phyloP scores from a whole-genome alignment of 2,888 invertebrate species.

The Shargacucullia verbasci region DNA sequence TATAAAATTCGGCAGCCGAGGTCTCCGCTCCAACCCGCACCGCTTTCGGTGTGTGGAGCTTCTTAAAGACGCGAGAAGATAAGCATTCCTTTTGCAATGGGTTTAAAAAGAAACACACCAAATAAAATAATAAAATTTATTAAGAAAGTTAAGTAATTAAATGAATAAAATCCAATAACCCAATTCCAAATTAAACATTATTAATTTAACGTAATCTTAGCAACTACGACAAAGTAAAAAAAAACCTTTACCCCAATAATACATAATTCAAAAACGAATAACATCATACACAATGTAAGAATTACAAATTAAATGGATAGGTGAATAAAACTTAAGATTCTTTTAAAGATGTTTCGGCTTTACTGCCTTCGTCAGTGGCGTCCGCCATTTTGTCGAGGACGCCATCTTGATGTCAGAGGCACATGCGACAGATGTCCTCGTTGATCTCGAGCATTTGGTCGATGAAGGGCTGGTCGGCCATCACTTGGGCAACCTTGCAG shows the following conservation, averaged over 20 bases:
- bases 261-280: constrained; percentile 50
- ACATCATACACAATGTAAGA: constrained; percentile 40
- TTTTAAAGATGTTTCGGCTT: constrained; percentile 36
- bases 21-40: too few species aligned
- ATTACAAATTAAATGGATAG: constrained; percentile 59
- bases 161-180: constrained; percentile 47
- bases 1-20: too few species aligned
- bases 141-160: constrained; percentile 45
- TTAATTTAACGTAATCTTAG: constrained; percentile 41
- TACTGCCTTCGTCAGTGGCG: constrained; percentile 42
- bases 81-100: not conserved
- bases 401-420: constrained; percentile 86
- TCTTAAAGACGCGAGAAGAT: not conserved
- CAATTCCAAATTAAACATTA: constrained; percentile 44
- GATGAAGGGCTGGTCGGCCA: constrained; percentile 92
- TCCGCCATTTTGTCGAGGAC: constrained; percentile 67
- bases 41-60: too few species aligned
- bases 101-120: constrained; percentile 20
- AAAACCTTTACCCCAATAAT: constrained; percentile 48
- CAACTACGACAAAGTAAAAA: constrained; percentile 51
- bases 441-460: constrained; percentile 94
- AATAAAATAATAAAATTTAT: constrained; percentile 48
- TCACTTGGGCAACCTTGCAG: constrained; percentile 90
- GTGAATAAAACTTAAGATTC: constrained; percentile 38
- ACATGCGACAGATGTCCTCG: constrained; percentile 93